Percentiles rank a stretch among this genome's conserved stretches.
Evolutionary conservation across 2,888 invertebrate species (phyloP).

Genomic region (Cinara cedri): DNA sequence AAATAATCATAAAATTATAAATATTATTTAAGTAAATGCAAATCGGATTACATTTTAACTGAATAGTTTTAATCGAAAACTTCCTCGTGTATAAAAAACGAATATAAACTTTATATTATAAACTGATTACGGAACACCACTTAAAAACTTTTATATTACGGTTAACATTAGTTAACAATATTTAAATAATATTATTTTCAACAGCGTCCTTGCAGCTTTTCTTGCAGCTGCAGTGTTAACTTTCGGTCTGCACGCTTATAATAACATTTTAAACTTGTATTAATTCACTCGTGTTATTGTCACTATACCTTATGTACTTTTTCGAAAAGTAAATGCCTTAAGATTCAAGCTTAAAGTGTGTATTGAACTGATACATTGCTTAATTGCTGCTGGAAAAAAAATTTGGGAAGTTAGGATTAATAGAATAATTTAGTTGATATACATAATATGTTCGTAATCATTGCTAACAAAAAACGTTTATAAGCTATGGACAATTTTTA

Average conservation of each 20-base stretch:
- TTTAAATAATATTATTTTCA: slow-evolving; percentile 39
- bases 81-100: slow-evolving; percentile 37
- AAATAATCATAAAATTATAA: slow-evolving; percentile 55
- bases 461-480: too few species aligned
- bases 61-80: slow-evolving; percentile 53
- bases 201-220: slow-evolving; percentile 27
- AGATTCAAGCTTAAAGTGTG: too few species aligned
- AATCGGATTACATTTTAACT: slow-evolving; percentile 56
- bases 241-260: slow-evolving; percentile 11
- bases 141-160: slow-evolving; percentile 52
- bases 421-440: too few species aligned
- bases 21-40: slow-evolving; percentile 54
- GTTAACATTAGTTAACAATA: slow-evolving; percentile 51
- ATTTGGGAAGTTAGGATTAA: too few species aligned
- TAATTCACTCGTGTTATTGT: too few species aligned
- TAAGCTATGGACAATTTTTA: too few species aligned
- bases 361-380: too few species aligned
- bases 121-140: slow-evolving; percentile 50
- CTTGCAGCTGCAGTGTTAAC: slow-evolving; percentile 18
- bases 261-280: not conserved
- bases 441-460: too few species aligned
- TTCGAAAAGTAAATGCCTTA: too few species aligned
- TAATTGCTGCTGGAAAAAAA: too few species aligned
- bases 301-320: too few species aligned
- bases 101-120: slow-evolving; percentile 54